Conservation (phyloP, 2,113 vertebrate species). For the Typhlomys cinereus region DNA sequence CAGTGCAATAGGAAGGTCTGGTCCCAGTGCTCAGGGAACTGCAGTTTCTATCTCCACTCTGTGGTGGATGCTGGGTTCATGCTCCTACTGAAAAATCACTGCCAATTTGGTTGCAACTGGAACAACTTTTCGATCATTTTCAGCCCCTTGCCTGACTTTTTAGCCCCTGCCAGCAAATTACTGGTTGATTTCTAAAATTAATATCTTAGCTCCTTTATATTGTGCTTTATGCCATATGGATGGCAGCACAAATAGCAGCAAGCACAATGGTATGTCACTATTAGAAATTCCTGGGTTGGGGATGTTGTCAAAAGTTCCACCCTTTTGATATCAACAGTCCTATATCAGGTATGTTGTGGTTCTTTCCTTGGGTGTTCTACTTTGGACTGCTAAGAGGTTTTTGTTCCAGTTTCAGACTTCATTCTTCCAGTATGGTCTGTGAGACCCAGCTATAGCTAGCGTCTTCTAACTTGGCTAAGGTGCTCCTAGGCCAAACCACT, state of each 20-base stretch:
- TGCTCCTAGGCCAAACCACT: not conserved
- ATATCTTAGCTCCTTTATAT: not conserved
- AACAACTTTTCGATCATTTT: not conserved
- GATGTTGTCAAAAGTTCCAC: not conserved
- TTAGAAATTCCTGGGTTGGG: not conserved
- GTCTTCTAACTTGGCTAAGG: not conserved
- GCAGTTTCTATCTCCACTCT: not conserved
- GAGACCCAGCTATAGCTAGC: not conserved
- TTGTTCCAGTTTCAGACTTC: not conserved
- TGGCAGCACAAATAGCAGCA: too few species aligned
- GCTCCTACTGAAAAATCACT: not conserved
- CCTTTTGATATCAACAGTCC: not conserved
- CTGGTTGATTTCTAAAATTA: not conserved
- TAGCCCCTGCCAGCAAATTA: not conserved
- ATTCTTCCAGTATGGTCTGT: not conserved
- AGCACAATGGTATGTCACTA: not conserved
- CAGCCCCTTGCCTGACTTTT: not conserved
- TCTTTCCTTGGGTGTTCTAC: not conserved
- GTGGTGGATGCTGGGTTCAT: not conserved
- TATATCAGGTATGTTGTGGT: not conserved
- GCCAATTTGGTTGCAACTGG: not conserved
- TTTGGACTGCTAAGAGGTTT: not conserved
- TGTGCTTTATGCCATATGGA: too few species aligned
- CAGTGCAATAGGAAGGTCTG: not conserved
- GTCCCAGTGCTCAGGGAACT: not conserved